Evolutionary conservation across 2,113 vertebrate species (phyloP).

Genomic region (Micromys minutus): DNA sequence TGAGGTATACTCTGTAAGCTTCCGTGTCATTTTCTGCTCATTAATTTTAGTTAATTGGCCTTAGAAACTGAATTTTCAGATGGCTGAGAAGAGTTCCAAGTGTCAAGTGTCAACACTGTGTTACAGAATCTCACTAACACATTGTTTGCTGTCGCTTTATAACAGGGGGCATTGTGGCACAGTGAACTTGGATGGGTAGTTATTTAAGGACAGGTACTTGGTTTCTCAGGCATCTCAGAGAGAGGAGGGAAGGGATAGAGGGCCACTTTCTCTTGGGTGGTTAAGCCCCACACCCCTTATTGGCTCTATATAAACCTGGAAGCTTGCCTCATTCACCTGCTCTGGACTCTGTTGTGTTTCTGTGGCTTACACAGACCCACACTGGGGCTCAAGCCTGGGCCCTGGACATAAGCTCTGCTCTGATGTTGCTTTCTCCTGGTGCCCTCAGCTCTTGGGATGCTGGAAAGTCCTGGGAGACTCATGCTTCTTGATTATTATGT

Average conservation of each 20-base stretch:
- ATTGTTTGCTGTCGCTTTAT: not conserved
- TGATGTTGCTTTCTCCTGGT: not conserved
- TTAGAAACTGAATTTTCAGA: not conserved
- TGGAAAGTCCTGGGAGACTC: not conserved
- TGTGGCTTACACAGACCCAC: accelerated
- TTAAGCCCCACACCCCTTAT: not conserved
- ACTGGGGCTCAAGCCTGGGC: not conserved
- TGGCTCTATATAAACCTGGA: not conserved
- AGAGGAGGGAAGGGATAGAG: not conserved
- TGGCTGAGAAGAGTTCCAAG: not conserved
- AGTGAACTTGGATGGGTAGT: accelerated
- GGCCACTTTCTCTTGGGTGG: no score
- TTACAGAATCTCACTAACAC: not conserved
- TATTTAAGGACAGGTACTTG: accelerated
- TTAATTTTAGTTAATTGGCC: not conserved
- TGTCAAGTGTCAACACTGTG: not conserved
- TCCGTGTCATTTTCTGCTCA: not conserved
- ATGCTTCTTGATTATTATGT: not conserved
- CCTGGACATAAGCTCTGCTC: no score
- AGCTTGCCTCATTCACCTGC: not conserved
- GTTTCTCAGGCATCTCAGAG: not conserved
- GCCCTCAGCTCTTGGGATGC: not conserved
- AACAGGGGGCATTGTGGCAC: not conserved
- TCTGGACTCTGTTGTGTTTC: not conserved
- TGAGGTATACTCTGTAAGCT: accelerated